Percentiles rank a stretch among this genome's conserved stretches.
These are phyloP conservation scores for Empidonax traillii DNA, from an alignment of 2,113 vertebrate species.

Conservation along the genomic window DNA sequence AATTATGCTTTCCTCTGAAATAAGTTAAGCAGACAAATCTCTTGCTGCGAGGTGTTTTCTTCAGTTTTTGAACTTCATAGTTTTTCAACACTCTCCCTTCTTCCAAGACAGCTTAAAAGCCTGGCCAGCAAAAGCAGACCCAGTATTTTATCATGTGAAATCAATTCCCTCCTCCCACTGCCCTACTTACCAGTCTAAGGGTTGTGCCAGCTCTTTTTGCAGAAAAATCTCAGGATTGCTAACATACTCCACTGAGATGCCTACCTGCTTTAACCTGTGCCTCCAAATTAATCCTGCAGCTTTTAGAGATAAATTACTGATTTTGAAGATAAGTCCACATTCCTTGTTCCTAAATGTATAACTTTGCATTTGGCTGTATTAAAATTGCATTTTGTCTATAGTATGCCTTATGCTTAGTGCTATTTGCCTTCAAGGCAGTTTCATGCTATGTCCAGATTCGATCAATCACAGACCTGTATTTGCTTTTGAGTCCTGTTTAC, in stretches of 20 bases:
- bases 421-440: not conserved
- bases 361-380: not conserved
- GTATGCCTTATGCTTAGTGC: not conserved
- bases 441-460: not conserved
- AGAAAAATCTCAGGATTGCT: not conserved
- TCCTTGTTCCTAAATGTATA: not conserved
- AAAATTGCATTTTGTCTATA: not conserved
- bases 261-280: not conserved
- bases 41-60: not conserved
- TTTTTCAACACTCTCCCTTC: not conserved
- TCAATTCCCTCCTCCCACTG: not conserved
- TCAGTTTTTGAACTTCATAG: not conserved
- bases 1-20: slow-evolving; percentile 7
- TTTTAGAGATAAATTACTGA: not conserved
- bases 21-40: not conserved
- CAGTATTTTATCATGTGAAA: not conserved
- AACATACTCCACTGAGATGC: not conserved
- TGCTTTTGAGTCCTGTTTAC: not conserved
- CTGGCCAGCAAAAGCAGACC: not conserved
- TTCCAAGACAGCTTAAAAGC: not conserved
- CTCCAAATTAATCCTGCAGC: not conserved
- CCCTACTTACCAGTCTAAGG: not conserved
- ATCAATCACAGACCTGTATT: not conserved
- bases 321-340: not conserved
- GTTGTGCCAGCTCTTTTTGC: not conserved